These are phyloP conservation scores for Pseudomyrmex dendroicus DNA, from an alignment of 1,140 invertebrate species.

Conservation along the genomic window DNA sequence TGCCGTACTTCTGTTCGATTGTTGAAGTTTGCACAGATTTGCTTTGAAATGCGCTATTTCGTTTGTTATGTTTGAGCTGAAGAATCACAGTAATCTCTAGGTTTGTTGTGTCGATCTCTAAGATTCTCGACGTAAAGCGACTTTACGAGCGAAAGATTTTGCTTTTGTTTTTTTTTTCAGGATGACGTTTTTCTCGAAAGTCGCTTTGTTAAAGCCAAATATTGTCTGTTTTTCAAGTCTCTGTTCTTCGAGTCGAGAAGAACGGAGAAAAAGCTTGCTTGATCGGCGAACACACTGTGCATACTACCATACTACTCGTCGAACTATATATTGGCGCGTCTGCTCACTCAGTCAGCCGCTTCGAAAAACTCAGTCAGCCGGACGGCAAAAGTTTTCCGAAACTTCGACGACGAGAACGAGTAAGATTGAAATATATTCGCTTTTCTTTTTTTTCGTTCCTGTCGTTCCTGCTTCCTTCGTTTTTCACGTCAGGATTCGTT, in stretches of 20 bases:
- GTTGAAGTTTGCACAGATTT: slow-evolving; percentile 4
- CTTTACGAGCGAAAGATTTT: neutral
- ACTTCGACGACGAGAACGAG: slow-evolving; percentile 53
- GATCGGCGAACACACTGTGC: slow-evolving; percentile 44
- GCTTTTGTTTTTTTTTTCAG: no score
- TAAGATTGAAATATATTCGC: slow-evolving; percentile 70
- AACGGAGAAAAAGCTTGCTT: slow-evolving; percentile 18
- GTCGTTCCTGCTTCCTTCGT: neutral
- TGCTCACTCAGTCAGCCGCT: slow-evolving; percentile 48
- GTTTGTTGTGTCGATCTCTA: no score
- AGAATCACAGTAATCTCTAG: no score
- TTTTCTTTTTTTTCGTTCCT: neutral
- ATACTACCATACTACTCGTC: neutral
- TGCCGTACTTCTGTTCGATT: neutral
- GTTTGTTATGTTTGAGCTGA: neutral
- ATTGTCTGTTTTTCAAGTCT: slow-evolving; percentile 44
- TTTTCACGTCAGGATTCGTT: slow-evolving; percentile 36
- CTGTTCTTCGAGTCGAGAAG: no score
- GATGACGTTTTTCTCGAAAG: slow-evolving; percentile 19
- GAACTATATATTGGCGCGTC: slow-evolving; percentile 41
- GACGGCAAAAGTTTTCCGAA: slow-evolving; percentile 69
- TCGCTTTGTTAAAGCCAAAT: slow-evolving; percentile 67
- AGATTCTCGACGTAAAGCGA: neutral
- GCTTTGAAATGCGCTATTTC: neutral
- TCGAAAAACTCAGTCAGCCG: slow-evolving; percentile 71